A percentile compares a stretch with the other conserved stretches of the same genome.
phyloP scores from a whole-genome alignment of 2,797 vertebrate species.

The Acrocephalus scirpaceus region DNA sequence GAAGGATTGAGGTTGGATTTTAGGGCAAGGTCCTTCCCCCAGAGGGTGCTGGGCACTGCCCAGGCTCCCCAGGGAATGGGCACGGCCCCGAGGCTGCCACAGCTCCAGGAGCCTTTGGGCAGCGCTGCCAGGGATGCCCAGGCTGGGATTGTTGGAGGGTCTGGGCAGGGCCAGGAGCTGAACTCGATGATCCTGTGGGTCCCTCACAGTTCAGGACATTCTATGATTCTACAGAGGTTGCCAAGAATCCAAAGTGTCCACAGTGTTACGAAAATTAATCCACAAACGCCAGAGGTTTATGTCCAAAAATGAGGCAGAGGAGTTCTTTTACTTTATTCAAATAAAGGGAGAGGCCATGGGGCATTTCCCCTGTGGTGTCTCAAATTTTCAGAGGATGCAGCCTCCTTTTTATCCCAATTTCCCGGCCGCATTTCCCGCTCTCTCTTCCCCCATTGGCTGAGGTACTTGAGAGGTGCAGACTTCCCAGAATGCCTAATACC shows the following conservation, averaged over 20 bases:
- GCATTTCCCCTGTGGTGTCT: too few relatives aligned
- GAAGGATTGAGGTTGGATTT: fast-evolving
- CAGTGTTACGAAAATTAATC: too few relatives aligned
- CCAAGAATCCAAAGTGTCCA: background rate
- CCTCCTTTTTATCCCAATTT: too few relatives aligned
- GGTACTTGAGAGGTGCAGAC: too few relatives aligned
- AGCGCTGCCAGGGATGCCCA: background rate
- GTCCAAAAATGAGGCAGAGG: too few relatives aligned
- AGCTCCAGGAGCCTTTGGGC: background rate
- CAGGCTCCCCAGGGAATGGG: background rate
- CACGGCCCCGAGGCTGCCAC: background rate
- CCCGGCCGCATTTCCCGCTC: too few relatives aligned
- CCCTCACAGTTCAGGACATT: background rate
- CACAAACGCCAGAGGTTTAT: too few relatives aligned
- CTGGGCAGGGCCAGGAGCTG: background rate
- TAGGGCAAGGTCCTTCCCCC: background rate
- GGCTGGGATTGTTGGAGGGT: fast-evolving
- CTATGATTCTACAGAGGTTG: background rate
- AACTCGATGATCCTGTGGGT: fast-evolving
- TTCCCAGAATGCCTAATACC: too few relatives aligned
- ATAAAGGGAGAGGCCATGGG: too few relatives aligned
- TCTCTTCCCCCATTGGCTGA: too few relatives aligned
- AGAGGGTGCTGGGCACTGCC: background rate
- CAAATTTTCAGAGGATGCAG: too few relatives aligned
- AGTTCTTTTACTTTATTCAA: too few relatives aligned